Evolutionary conservation across 2,888 invertebrate genomes (phyloP).

Genomic region (Crematogaster levior): DNA sequence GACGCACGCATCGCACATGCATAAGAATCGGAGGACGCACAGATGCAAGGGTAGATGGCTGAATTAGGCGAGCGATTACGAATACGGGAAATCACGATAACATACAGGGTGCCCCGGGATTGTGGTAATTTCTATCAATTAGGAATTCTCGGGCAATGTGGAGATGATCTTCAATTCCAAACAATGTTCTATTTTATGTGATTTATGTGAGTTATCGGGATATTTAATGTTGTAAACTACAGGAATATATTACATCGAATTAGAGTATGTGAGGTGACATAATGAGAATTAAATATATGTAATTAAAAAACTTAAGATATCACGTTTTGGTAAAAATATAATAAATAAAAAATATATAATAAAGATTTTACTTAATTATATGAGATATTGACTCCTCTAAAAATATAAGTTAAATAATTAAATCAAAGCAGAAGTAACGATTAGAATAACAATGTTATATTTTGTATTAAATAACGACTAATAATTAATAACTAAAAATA

Average conservation of each 20-base stretch:
- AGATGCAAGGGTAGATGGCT: background rate
- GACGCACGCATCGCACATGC: background rate
- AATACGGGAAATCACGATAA: constrained; percentile 23
- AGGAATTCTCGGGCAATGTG: background rate
- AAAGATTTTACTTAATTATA: background rate
- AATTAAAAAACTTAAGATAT: background rate
- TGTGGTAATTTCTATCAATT: too few relatives aligned
- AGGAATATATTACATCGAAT: background rate
- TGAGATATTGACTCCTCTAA: background rate
- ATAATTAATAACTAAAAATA: background rate
- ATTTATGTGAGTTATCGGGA: background rate
- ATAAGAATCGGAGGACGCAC: constrained; percentile 23
- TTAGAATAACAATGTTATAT: background rate
- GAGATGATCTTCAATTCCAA: background rate
- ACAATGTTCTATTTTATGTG: background rate
- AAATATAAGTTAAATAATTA: background rate
- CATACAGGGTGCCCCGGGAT: constrained; percentile 8
- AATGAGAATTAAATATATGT: background rate
- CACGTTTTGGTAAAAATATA: background rate
- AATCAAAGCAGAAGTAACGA: background rate
- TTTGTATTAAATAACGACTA: background rate
- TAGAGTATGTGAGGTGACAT: background rate
- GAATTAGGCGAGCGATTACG: constrained; percentile 42
- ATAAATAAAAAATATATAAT: too few relatives aligned
- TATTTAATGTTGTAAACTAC: background rate